Percentiles rank a stretch among this genome's conserved stretches.
phyloP scores from a whole-genome alignment of 1,140 invertebrate species.

The Penaeus chinensis region DNA sequence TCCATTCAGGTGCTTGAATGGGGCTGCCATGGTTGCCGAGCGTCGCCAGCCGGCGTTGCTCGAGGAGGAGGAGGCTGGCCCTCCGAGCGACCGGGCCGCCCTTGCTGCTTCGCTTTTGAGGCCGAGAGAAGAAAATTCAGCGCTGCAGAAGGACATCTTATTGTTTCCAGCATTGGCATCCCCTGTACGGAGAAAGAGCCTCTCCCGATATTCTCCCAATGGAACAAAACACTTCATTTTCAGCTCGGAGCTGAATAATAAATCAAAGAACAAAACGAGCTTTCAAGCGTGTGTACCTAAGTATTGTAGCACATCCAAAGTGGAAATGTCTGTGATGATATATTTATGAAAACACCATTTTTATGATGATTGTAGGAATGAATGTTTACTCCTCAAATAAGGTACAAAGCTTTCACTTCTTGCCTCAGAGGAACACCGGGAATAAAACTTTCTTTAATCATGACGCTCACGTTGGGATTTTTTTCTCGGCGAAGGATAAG shows the following conservation, averaged over 20 bases:
- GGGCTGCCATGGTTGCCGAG: constrained; percentile 9
- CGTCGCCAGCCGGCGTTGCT: background rate
- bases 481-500: constrained; percentile 46
- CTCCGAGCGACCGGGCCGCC: too few species aligned
- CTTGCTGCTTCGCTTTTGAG: too few species aligned
- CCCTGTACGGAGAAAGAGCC: constrained; percentile 1
- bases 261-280: constrained; percentile 60
- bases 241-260: constrained; percentile 55
- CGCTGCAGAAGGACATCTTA: too few species aligned
- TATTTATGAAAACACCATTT: constrained; percentile 61
- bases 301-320: constrained; percentile 60
- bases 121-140: too few species aligned
- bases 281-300: constrained; percentile 59
- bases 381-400: constrained; percentile 56
- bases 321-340: constrained; percentile 61
- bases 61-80: too few species aligned
- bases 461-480: constrained; percentile 35
- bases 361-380: constrained; percentile 60
- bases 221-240: constrained; percentile 60
- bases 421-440: constrained; percentile 54
- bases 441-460: constrained; percentile 61
- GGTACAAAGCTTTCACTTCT: constrained; percentile 55
- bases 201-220: constrained; percentile 43
- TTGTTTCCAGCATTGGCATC: background rate
- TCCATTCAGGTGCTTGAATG: constrained; percentile 47